phyloP scores from a whole-genome alignment of 1,140 invertebrate genomes.

The Oreohelix idahoensis region DNA sequence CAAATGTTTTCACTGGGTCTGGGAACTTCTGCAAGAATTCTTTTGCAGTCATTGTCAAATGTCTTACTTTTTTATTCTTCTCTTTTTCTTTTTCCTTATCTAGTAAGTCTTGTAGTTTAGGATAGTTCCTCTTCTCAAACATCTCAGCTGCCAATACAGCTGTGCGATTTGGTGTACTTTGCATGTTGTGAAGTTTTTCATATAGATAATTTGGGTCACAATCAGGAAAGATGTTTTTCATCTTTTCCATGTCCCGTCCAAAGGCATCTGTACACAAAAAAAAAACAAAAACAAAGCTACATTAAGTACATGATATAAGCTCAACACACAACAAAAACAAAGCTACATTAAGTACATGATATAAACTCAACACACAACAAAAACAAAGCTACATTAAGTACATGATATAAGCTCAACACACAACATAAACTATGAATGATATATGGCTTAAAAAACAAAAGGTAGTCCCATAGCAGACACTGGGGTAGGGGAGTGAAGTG shows the following conservation, averaged over 20 bases:
- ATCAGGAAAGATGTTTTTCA: conserved; percentile 69
- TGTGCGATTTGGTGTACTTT: conserved; percentile 51
- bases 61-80: conserved; percentile 51
- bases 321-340: too few relatives aligned
- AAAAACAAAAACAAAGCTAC: too few relatives aligned
- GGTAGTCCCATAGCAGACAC: too few relatives aligned
- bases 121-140: conserved; percentile 75
- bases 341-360: too few relatives aligned
- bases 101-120: conserved; percentile 74
- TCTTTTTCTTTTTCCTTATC: conserved; percentile 60
- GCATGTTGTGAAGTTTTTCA: conserved; percentile 56
- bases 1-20: conserved; percentile 75
- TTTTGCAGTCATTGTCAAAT: conserved; percentile 72
- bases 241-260: conserved; percentile 66
- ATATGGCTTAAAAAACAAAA: too few relatives aligned
- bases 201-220: conserved; percentile 76
- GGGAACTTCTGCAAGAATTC: conserved; percentile 77
- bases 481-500: too few relatives aligned
- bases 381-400: too few relatives aligned
- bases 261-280: not conserved
- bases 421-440: too few relatives aligned
- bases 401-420: too few relatives aligned
- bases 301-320: too few relatives aligned
- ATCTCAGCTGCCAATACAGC: conserved; percentile 61
- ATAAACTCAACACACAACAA: too few relatives aligned